These are phyloP conservation scores for Acipenser transmontanus DNA, from an alignment of 2,797 vertebrate genomes.

Conservation along the genomic window DNA sequence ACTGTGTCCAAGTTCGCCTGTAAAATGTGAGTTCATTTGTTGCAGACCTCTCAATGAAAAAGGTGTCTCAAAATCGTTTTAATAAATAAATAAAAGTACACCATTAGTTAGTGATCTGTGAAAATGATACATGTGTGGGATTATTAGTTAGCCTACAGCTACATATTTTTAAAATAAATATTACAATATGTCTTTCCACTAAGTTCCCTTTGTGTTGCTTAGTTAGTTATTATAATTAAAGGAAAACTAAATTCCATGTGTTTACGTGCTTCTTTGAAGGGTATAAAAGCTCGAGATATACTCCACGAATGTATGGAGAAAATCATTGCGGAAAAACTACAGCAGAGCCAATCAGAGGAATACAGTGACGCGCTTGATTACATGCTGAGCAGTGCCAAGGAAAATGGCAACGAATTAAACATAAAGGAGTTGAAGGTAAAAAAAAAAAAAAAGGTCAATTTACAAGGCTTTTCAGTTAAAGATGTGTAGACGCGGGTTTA, in stretches of 20 bases:
- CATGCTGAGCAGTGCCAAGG: slow-evolving; percentile 79
- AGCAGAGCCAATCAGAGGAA: slow-evolving; percentile 46
- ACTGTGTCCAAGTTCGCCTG: too few relatives aligned
- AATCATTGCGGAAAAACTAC: slow-evolving; percentile 80
- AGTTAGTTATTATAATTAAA: background rate
- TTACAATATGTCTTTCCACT: too few relatives aligned
- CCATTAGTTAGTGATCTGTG: too few relatives aligned
- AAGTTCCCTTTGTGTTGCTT: too few relatives aligned
- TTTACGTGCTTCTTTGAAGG: slow-evolving; percentile 51
- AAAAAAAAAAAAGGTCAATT: background rate
- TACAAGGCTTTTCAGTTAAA: background rate
- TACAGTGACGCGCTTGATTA: slow-evolving; percentile 77
- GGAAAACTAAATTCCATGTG: background rate
- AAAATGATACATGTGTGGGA: too few relatives aligned
- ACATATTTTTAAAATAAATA: too few relatives aligned
- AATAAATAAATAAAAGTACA: too few relatives aligned
- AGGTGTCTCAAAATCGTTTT: too few relatives aligned
- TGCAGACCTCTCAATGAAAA: too few relatives aligned
- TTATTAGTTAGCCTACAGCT: too few relatives aligned
- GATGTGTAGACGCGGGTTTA: too few relatives aligned
- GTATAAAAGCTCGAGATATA: slow-evolving; percentile 83
- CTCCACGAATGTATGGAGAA: slow-evolving; percentile 83
- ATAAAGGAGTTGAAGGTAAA: slow-evolving; percentile 90
- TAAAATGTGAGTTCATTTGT: too few relatives aligned
- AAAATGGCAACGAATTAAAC: slow-evolving; percentile 68